Conservation (phyloP, 2,113 vertebrate genomes). For the Syngnathus scovelli region DNA sequence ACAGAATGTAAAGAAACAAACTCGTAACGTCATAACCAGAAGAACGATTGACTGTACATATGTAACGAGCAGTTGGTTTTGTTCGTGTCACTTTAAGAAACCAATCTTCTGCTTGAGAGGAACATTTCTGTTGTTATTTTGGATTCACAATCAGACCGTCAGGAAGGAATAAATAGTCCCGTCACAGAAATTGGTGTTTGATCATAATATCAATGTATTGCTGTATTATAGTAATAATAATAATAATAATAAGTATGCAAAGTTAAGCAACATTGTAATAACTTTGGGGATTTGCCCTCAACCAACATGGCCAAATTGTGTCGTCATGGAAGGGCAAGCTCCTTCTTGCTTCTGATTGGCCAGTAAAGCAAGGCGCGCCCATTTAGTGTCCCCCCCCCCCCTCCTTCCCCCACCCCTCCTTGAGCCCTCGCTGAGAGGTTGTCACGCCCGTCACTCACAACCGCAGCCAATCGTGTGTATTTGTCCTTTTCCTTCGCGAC, state of each 20-base stretch:
- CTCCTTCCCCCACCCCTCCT: fast-evolving
- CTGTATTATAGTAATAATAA: background rate
- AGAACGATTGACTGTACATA: too few relatives aligned
- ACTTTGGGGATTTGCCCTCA: constrained; percentile 18
- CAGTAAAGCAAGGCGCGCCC: fast-evolving
- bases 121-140: background rate
- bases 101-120: too few relatives aligned
- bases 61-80: too few relatives aligned
- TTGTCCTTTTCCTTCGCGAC: constrained; percentile 61
- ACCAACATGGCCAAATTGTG: constrained; percentile 24
- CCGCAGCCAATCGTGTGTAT: constrained; percentile 52
- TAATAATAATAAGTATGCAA: background rate
- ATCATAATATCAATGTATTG: background rate
- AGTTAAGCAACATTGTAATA: too few relatives aligned
- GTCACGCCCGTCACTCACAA: constrained; percentile 14
- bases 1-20: background rate
- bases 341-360: constrained; percentile 41
- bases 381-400: fast-evolving
- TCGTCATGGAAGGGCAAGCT: constrained; percentile 53
- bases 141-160: background rate
- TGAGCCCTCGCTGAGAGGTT: background rate
- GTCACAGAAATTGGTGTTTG: background rate
- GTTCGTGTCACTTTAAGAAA: too few relatives aligned
- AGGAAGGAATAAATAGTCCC: background rate
- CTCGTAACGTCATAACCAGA: background rate